These are phyloP conservation scores for Amphimallon solstitiale DNA, from an alignment of 2,888 invertebrate genomes.

Conservation along the genomic window DNA sequence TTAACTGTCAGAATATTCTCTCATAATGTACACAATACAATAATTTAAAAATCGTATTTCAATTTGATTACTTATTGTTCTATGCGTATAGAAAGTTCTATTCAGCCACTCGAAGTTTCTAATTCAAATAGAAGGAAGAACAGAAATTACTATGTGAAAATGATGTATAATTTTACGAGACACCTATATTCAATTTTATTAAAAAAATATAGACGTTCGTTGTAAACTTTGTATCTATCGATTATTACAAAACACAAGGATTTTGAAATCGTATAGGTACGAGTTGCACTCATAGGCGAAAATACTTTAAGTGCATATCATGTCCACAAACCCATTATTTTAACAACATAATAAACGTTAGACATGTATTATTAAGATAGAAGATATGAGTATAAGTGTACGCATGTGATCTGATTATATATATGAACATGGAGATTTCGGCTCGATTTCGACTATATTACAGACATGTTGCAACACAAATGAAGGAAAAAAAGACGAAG, in stretches of 20 bases:
- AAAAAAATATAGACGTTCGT: conserved; percentile 19
- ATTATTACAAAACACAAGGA: conserved; percentile 10
- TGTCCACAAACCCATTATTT: conserved; percentile 29
- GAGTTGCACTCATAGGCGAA: not conserved
- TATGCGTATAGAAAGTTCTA: too few species aligned
- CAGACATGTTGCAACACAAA: conserved; percentile 31
- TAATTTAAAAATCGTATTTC: too few species aligned
- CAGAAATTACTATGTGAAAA: too few species aligned
- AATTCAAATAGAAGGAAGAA: too few species aligned
- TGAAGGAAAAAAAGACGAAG: conserved; percentile 23
- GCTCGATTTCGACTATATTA: conserved; percentile 23
- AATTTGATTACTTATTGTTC: too few species aligned
- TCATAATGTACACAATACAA: too few species aligned
- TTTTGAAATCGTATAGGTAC: conserved; percentile 20
- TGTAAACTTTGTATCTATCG: not conserved
- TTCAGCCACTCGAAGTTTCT: too few species aligned
- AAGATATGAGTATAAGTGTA: conserved; percentile 9
- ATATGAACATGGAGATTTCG: conserved; percentile 3
- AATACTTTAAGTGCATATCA: conserved; percentile 11
- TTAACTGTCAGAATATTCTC: too few species aligned
- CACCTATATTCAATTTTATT: too few species aligned
- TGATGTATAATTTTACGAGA: too few species aligned
- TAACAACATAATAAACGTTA: conserved; percentile 18
- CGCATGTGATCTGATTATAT: not conserved
- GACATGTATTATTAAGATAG: conserved; percentile 34